Base-by-base conservation (phyloP, 2,113 vertebrate genomes). In the Chiloscyllium plagiosum region DNA sequence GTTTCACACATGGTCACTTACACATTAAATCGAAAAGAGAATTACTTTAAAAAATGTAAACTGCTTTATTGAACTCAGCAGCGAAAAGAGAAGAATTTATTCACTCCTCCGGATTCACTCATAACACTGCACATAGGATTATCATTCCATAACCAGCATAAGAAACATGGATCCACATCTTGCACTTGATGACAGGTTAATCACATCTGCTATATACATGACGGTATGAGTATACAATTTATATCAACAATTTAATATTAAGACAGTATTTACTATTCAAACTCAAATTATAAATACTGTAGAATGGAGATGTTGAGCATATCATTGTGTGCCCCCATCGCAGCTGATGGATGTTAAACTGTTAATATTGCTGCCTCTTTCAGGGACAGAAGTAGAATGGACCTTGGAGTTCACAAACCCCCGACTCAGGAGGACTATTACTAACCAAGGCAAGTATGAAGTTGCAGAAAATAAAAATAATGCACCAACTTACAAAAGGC, bases 221-320 rank as follows among this genome's bases (percentile, higher is more conserved):
- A n/a, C 65, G 87, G 17, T 33, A 92, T 92, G 15, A 65, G 56
- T 61, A 29, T 61, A 92, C 5, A 61, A 15, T 61, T 19, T 56
- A 92, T 29, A 61, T 65, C 52, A 92, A 92, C 33, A 83, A 61
- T 13, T 65, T 33, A 90, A 90, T n/a, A 56, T 90, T 90, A 19
- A 92, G 52, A 61, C 56, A 92, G 87, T 92, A 65, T 61, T 61
- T 65, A 65, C 87, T n/a, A 92, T 92, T 92, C 29, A 65, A 90
- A 61, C 26, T 89, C n/a, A 29, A 92, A 92, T 65, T n/a, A 92
- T 65, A 89, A 89, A 65, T 65, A 33, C 17, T 17, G 56, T 5
- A 83, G 80, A 92, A 29, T 33, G 10, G 52, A 65, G 15, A 92
- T 61, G 29, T 65, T 61, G 29, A 26, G 29, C 33, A 33, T 47